Evolutionary conservation across 2,797 vertebrate genomes (phyloP).

Genomic region (Urophycis tenuis): DNA sequence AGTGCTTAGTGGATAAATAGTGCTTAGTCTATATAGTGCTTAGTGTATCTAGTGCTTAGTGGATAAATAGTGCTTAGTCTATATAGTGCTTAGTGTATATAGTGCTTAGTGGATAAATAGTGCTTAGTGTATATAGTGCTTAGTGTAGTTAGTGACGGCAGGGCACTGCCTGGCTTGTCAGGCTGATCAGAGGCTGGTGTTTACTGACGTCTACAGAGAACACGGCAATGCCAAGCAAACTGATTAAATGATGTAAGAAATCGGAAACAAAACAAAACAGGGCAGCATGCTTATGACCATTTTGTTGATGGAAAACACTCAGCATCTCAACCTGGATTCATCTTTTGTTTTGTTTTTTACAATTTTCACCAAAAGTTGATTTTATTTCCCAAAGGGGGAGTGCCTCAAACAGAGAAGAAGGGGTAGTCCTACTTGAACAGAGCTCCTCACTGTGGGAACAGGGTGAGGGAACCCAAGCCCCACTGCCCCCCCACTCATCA

Average conservation of each 20-base stretch:
- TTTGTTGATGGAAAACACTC: not conserved
- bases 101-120: no score
- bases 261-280: not conserved
- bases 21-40: no score
- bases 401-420: not conserved
- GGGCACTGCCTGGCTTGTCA: not conserved
- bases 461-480: slow-evolving; percentile 40
- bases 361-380: not conserved
- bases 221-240: not conserved
- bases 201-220: not conserved
- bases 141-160: not conserved
- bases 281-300: not conserved
- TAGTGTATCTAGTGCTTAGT: no score
- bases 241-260: not conserved
- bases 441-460: slow-evolving; percentile 25
- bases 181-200: not conserved
- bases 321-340: no score
- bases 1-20: no score
- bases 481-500: slow-evolving; percentile 52
- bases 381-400: not conserved
- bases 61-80: no score
- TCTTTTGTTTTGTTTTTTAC: not conserved
- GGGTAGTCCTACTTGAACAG: not conserved
- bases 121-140: no score
- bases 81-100: no score